phyloP scores from a whole-genome alignment of 1,140 invertebrate species.

The Drosophila ogumai region DNA sequence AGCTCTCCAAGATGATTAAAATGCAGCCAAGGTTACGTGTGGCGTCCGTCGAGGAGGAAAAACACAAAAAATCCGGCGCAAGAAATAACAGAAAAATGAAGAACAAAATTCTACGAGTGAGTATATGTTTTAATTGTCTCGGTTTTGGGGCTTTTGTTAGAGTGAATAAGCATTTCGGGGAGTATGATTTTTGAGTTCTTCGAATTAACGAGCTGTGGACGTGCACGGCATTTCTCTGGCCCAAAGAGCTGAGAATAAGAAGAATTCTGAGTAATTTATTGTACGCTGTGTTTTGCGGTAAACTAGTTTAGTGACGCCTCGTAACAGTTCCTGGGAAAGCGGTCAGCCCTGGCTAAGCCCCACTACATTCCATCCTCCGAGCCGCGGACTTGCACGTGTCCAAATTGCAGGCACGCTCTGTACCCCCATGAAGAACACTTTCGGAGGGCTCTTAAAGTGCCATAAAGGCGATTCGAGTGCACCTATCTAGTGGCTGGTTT shows the following conservation, averaged over 20 bases:
- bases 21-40: conserved; percentile 78
- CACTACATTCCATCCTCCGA: conserved; percentile 44
- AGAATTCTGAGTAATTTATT: conserved; percentile 62
- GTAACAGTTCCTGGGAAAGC: conserved; percentile 55
- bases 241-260: conserved; percentile 22
- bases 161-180: conserved; percentile 28
- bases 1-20: conserved; percentile 68
- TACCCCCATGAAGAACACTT: conserved; percentile 12
- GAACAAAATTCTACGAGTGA: conserved; percentile 3
- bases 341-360: conserved; percentile 30
- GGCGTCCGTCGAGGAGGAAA: conserved; percentile 51
- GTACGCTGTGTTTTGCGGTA: conserved; percentile 39
- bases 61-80: conserved; percentile 1
- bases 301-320: conserved; percentile 72
- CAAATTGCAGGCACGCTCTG: conserved; percentile 74
- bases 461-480: conserved; percentile 66
- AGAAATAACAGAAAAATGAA: conserved; percentile 18
- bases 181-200: conserved; percentile 77
- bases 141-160: conserved; percentile 42
- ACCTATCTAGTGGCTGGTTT: conserved; percentile 50
- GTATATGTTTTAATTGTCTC: conserved; percentile 76
- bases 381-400: conserved; percentile 65
- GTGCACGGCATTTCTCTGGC: conserved; percentile 64
- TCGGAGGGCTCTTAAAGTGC: conserved; percentile 68
- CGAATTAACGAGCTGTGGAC: conserved; percentile 73